Base-by-base conservation (phyloP, 2,888 invertebrate species). In the Lithodes maja region DNA sequence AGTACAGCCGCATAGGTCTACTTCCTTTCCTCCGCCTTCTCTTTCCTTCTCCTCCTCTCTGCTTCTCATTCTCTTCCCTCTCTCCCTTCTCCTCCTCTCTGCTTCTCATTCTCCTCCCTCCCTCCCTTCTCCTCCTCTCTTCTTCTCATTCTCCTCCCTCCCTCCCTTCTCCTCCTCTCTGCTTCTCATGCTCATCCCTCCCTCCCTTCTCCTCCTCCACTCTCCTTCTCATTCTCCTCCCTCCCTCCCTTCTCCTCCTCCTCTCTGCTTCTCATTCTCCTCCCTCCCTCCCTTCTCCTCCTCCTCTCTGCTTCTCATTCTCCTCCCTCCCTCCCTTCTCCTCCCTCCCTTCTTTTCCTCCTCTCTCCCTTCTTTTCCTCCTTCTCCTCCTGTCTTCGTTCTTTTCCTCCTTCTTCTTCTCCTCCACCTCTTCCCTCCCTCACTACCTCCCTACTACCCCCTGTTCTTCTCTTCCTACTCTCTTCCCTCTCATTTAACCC, bases 221-320 rank as follows among this genome's bases (percentile, higher is more conserved):
- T 50, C 1, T 33, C 2, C 50, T 5, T 77, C 3, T 77, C 50
- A 49, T 12, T 77, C 49, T 77, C 77, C 61, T 71, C 2, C 17
- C 17, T 71, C 71, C 17, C 71, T 3, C n/a, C n/a, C 71, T n/a
- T 5, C n/a, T 2, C 54, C 80, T 80, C 50, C 49, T 71, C 2
- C 50, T 69, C 50, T 69, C 83, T 83, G 71, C 33, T 33, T 75
- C 61, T 74, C 77, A 61, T 49, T 54, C 77, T 78, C 78, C 75
- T 61, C 77, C 33, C 50, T 55, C 85, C 55, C 77, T 75, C 77
- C 54, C 75, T 84, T 50, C 49, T 50, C 15, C 83, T 69, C 83
- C 12, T 15, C 17, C 55, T 2, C 1, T 55, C 61, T 55, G n/a
- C 12, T 9, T 1, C 33, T 55, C 55, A 55, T 55, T 9, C 55